Base-by-base conservation (phyloP, 1,140 invertebrate genomes). In the Probaryconus sp. region DNA sequence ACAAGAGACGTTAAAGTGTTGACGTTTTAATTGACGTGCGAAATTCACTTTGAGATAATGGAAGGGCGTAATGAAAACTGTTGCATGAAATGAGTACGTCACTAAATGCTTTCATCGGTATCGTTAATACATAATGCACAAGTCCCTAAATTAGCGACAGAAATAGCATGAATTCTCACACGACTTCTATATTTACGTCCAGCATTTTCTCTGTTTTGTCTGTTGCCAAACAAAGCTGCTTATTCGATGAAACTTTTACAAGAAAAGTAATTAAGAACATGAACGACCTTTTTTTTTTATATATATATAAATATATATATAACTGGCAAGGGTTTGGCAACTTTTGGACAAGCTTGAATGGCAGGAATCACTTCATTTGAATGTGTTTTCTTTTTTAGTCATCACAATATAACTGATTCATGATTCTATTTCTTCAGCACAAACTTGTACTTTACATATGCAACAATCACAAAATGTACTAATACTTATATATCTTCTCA, bases 141-240 rank as follows among this genome's bases (percentile, higher is more conserved):
- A 74, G 50, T 43, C 67, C 42, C 64, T 58, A 68, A 74, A 74
- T 64, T 74, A 74, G 64, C 55, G 50, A 74, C 56, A 53, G 64
- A 74, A 73, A 73, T 73, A 64, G 71, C 71, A 74, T 64, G 63
- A 71, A 72, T 72, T 72, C 67, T 70, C 56, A 63, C 56, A 70
- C 67, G 42, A 63, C 47, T 55, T 73, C 55, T 67, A 73, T 61
- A 60, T 73, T 73, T 73, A 73, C 55, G 47, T 67, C 55, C 67
- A 63, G 67, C 67, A 70, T 70, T 70, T 64, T 65, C 53, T 67
- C 61, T 60, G 43, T 65, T 64, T 53, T 45, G 33, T 53, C 38
- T 56, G 20, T 63, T 73, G 55, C 61, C 70, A 67, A 67, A 60
- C 55, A 67, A 67, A 51, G 51, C 35, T 37, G 55, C 68, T 72